A percentile compares a stretch with the other conserved stretches of the same genome.
Conservation (phyloP, 2,113 vertebrate genomes). For the Sterrhoptilus dennistouni region DNA sequence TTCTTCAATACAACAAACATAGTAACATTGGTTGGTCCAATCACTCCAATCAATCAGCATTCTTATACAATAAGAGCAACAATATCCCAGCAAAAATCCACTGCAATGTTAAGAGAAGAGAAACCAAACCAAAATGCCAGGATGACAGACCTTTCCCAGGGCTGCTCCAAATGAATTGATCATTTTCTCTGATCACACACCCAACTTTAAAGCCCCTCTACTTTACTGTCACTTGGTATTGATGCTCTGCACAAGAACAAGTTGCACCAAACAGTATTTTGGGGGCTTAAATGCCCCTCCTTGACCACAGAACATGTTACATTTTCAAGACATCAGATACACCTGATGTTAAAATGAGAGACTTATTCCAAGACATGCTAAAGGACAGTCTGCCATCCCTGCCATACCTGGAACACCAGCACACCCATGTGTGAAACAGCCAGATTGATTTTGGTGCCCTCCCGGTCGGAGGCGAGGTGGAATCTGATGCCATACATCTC, state of each 20-base stretch:
- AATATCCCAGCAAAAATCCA: neutral
- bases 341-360: neutral
- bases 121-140: neutral
- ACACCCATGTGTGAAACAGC: slow-evolving; percentile 93
- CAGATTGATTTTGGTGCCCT: slow-evolving; percentile 92
- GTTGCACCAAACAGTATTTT: neutral
- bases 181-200: neutral
- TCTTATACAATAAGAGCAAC: accelerated
- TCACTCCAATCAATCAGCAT: neutral
- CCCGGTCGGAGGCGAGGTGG: slow-evolving; percentile 89
- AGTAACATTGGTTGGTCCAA: neutral
- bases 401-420: slow-evolving; percentile 91
- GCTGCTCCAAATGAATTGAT: neutral
- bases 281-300: neutral
- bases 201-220: neutral
- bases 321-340: neutral
- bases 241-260: neutral
- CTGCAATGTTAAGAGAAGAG: neutral
- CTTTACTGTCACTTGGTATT: neutral
- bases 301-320: neutral
- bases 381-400: accelerated
- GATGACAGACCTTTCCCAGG: neutral
- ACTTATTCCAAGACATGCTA: neutral
- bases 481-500: slow-evolving; percentile 96
- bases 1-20: neutral